These are phyloP conservation scores for Bombus turneri DNA, from an alignment of 1,140 invertebrate genomes.

Conservation along the genomic window DNA sequence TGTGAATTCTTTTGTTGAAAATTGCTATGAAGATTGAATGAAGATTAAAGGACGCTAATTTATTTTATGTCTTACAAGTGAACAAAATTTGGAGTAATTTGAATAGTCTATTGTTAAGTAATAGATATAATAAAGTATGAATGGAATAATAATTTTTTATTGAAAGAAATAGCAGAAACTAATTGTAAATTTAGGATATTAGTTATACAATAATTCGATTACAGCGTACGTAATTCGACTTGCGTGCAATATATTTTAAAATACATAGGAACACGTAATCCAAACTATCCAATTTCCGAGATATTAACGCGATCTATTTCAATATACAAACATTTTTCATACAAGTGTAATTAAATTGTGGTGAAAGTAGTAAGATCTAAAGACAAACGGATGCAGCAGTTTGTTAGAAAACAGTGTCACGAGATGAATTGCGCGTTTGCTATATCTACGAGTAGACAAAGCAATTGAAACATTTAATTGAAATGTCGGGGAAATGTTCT, in stretches of 20 bases:
- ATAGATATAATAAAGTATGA: neutral
- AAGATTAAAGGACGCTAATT: too few relatives aligned
- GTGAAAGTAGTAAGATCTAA: neutral
- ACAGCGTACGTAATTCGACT: neutral
- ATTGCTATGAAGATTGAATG: too few relatives aligned
- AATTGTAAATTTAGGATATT: neutral
- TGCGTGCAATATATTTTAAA: neutral
- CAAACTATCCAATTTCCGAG: neutral
- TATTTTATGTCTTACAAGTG: too few relatives aligned
- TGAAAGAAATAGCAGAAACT: neutral
- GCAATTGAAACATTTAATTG: conserved; percentile 22
- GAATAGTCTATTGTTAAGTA: neutral
- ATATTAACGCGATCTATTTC: neutral
- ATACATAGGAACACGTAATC: neutral
- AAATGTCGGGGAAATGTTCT: conserved; percentile 19
- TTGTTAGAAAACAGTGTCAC: neutral
- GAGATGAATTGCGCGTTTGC: neutral
- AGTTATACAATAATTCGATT: neutral
- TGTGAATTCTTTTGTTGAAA: too few relatives aligned
- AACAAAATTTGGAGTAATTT: too few relatives aligned
- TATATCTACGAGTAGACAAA: too few relatives aligned
- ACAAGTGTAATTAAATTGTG: neutral
- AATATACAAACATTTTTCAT: neutral
- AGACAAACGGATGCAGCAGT: neutral
- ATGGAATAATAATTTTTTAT: neutral